phyloP scores from a whole-genome alignment of 2,888 invertebrate species.

The Deroplatys truncata region DNA sequence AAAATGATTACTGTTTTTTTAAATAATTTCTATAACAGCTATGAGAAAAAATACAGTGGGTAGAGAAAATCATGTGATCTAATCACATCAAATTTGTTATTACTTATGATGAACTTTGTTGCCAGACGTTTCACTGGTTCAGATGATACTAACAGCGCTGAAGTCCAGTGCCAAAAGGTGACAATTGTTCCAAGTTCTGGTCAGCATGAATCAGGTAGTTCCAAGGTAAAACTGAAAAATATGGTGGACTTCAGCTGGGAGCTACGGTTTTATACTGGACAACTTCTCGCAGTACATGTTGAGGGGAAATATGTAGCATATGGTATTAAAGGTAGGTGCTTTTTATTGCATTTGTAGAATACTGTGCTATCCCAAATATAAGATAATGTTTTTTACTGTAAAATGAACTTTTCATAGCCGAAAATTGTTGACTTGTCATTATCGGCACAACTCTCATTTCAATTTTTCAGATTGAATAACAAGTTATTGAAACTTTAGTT shows the following conservation, averaged over 20 bases:
- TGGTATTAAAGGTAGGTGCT: slow-evolving; percentile 72
- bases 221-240: slow-evolving; percentile 84
- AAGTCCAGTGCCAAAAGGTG: slow-evolving; percentile 59
- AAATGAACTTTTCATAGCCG: too few species aligned
- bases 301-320: slow-evolving; percentile 85
- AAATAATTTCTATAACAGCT: too few species aligned
- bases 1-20: too few species aligned
- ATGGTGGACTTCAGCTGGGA: slow-evolving; percentile 94
- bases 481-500: too few species aligned
- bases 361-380: too few species aligned
- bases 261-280: slow-evolving; percentile 78
- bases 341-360: neutral
- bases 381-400: neutral
- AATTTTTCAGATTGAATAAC: too few species aligned
- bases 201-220: slow-evolving; percentile 74
- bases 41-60: too few species aligned
- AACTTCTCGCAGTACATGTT: slow-evolving; percentile 82
- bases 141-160: slow-evolving; percentile 55
- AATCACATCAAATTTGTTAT: neutral
- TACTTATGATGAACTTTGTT: neutral
- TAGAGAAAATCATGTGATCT: neutral
- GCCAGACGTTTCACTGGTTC: slow-evolving; percentile 55
- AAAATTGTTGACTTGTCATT: too few species aligned
- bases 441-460: too few species aligned
- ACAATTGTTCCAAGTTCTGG: slow-evolving; percentile 67